Conservation (phyloP, 2,113 vertebrate genomes). For the Orientallactaga bullata region DNA sequence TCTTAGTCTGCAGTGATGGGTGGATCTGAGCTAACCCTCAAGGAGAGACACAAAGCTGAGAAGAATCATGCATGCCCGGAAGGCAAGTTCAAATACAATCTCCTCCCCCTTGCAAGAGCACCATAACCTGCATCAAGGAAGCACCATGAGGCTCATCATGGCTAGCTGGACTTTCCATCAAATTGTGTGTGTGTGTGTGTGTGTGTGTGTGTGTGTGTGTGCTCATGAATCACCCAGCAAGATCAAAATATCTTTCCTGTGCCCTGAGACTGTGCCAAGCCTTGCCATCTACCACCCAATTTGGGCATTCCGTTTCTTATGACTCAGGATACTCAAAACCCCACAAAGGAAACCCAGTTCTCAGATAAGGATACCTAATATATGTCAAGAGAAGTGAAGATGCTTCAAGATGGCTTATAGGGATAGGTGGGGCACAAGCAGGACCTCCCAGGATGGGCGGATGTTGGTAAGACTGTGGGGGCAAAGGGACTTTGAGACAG, state of each 20-base stretch:
- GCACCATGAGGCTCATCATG: rapidly evolving
- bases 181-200: neutral
- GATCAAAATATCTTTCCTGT: rapidly evolving
- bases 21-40: neutral
- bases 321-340: neutral
- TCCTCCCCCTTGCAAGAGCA: neutral
- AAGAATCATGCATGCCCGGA: neutral
- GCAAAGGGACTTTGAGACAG: neutral
- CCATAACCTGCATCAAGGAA: rapidly evolving
- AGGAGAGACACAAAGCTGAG: neutral
- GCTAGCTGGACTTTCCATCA: neutral
- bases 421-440: neutral
- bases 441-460: no score
- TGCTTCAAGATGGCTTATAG: neutral
- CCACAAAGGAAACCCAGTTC: neutral
- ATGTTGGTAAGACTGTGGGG: no score
- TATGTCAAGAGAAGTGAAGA: neutral
- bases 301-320: neutral
- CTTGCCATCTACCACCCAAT: neutral
- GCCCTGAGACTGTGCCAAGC: no score
- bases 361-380: neutral
- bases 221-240: no score
- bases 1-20: neutral
- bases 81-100: neutral
- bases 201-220: no score